Evolutionary conservation across 2,797 vertebrate genomes (phyloP).

Genomic region (Morus bassanus): DNA sequence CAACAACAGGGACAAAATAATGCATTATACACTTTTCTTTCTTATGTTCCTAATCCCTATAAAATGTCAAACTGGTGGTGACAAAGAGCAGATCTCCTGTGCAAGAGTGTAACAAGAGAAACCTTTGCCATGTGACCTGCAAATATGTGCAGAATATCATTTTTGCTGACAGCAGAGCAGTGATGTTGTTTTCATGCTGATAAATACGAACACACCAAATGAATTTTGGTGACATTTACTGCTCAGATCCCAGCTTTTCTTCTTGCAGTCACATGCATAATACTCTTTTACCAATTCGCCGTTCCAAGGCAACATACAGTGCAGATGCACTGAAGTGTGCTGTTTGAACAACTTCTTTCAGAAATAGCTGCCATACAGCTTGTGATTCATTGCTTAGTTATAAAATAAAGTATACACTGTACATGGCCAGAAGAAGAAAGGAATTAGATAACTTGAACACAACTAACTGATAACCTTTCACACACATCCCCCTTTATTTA

Average conservation of each 20-base stretch:
- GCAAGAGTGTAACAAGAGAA: slow-evolving; percentile 24
- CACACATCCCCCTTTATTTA: not conserved
- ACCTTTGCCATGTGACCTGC: not conserved
- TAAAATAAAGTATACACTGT: not conserved
- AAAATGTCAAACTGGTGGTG: slow-evolving; percentile 69
- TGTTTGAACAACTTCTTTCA: not conserved
- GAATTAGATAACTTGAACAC: not conserved
- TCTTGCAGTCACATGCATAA: not conserved
- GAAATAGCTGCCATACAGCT: not conserved
- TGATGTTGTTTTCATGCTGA: not conserved
- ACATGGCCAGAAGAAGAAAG: not conserved
- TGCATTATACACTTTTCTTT: slow-evolving; percentile 6
- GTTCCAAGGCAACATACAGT: not conserved
- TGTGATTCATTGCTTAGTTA: not conserved
- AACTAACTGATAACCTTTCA: not conserved
- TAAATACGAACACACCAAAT: slow-evolving; percentile 34
- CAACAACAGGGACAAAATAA: slow-evolving; percentile 22
- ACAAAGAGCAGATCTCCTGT: slow-evolving; percentile 25
- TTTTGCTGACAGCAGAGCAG: slow-evolving; percentile 35
- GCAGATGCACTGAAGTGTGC: not conserved
- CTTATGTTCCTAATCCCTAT: slow-evolving; percentile 42
- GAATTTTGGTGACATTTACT: slow-evolving; percentile 65
- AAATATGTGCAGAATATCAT: slow-evolving; percentile 23
- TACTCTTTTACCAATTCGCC: not conserved
- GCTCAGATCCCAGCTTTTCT: not conserved